Base-by-base conservation (phyloP, 1,140 invertebrate species). In the Gonatopus flavifemur region DNA sequence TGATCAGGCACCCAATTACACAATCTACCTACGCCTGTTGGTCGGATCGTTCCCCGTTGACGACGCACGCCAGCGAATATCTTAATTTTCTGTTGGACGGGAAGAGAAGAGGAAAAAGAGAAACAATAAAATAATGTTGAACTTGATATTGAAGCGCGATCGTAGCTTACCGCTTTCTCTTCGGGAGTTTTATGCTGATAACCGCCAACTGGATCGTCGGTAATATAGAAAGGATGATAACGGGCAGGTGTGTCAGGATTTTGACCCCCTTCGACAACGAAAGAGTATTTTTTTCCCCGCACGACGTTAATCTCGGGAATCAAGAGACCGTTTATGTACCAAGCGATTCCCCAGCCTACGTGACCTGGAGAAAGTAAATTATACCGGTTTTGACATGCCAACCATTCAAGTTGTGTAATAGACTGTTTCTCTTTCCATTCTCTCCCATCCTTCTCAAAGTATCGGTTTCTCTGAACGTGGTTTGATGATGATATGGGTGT, bases 191-290 rank as follows among this genome's bases (percentile, higher is more conserved):
- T 94, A 72, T 93, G 87, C 48, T 86, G 83, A 70, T 90, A 96
- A 1, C 94, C 94, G 32, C 94, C 94, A 22, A 94, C 83, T 0
- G 90, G 84, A 76, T 96, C 93, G 66, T 96, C 91, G 15, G 93
- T 95, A 55, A 98, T 94, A 74, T 97, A 97, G 76, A 98, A 93
- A 5, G 94, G 94, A 81, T 98, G 94, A 70, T 92, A 94, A 54
- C 88, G 84, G 9, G 93, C 91, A 0, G 91, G 87, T 13, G 83
- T 78, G 2, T 88, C 83, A 0, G 88, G 79, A 71, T 96, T 84
- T 15, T 84, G 77, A 9, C 94, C 94, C 2, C 90, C 94, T 76
- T 97, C 94, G 0, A 90, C 84, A 8, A 95, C 86, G 69, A 96
- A 96, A 1, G 89, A 94, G 67, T 98, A 98, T 8, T 87, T 91